Base-by-base conservation (phyloP, 1,140 invertebrate species). In the Yoshiicerus persimilis region DNA sequence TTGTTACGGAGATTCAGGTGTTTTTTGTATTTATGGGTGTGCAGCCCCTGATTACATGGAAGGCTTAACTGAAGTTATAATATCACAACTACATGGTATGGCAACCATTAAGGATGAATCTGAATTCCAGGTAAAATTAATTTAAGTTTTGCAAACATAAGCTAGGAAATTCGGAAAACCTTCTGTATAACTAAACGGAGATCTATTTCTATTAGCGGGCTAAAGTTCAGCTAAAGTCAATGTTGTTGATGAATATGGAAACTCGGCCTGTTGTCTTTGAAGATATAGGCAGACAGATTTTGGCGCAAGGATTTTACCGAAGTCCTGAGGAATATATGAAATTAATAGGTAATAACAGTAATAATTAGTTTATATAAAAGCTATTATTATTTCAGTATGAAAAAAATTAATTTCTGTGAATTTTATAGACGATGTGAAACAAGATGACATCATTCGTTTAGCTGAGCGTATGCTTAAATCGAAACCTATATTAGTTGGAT, bases 241-340 rank as follows among this genome's bases (percentile, higher is more conserved):
- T 99, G 97, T 92, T 99, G 77, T 93, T 99, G 62, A 99, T 99
- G 98, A 99, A 99, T 93, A 93, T 99, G 87, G 99, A 99, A 94
- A 96, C 97, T 27, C 94, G 98, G 84, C 98, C 99, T 0, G 97
- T 99, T 23, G 96, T 99, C 84, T 99, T 99, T 93, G 99, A 99
- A 93, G 99, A 99, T 93, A 96, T 99, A 90, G 98, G 96, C 0
- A 93, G 99, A 75, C 99, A 99, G 93, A 97, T 99, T 8, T 93
- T 99, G 6, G 96, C 97, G 0, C 97, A 96, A 77, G 98, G 98
- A 11, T 94, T 95, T 64, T 94, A 98, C 91, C 97, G 96, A 92
- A 94, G 96, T 36, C 97, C 98, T 0, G 95, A 97, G 91, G 96
- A 96, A 92, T 99, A 98, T 91, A 98, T 98, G 83, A 95, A 98